Percentiles rank a stretch among this genome's conserved stretches.
These are phyloP conservation scores for Drosophila repleta DNA, from an alignment of 1,140 invertebrate species.

Conservation along the genomic window DNA sequence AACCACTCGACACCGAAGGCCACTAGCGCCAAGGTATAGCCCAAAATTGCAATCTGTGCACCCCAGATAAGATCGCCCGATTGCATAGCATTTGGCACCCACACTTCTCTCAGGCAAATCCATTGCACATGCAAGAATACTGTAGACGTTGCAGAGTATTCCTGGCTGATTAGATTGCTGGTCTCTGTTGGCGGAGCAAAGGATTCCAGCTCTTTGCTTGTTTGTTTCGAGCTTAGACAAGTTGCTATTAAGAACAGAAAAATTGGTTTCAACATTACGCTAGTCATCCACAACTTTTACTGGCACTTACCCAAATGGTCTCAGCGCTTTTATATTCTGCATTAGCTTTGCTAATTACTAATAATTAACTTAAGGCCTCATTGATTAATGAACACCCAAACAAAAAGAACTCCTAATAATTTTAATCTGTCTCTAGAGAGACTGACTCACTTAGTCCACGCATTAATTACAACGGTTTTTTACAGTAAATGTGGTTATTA, in stretches of 20 bases:
- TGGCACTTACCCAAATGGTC: constrained; percentile 7
- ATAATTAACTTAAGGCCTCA: constrained; percentile 16
- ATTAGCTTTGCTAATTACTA: constrained; percentile 14
- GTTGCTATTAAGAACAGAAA: neutral
- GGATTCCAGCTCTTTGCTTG: neutral
- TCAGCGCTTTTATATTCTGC: constrained; percentile 24
- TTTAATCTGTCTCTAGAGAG: too few species aligned
- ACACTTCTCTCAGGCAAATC: constrained; percentile 12
- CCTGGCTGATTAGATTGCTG: neutral
- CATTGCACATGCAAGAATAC: neutral
- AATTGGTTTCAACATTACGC: constrained; percentile 11
- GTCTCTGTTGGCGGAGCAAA: neutral
- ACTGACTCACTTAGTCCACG: too few species aligned
- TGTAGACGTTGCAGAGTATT: constrained; percentile 5
- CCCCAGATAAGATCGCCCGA: constrained; percentile 35
- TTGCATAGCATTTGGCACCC: constrained; percentile 23
- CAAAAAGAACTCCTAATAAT: neutral
- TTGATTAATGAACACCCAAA: neutral
- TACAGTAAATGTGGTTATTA: too few species aligned
- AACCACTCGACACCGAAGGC: constrained; percentile 20
- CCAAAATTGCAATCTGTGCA: constrained; percentile 24
- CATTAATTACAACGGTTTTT: too few species aligned
- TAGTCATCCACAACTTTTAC: constrained; percentile 16
- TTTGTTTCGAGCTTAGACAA: neutral
- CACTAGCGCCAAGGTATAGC: constrained; percentile 12